phyloP scores from a whole-genome alignment of 37 sponge, comb jelly and placozoan species.

The Bolinopsis microptera region DNA sequence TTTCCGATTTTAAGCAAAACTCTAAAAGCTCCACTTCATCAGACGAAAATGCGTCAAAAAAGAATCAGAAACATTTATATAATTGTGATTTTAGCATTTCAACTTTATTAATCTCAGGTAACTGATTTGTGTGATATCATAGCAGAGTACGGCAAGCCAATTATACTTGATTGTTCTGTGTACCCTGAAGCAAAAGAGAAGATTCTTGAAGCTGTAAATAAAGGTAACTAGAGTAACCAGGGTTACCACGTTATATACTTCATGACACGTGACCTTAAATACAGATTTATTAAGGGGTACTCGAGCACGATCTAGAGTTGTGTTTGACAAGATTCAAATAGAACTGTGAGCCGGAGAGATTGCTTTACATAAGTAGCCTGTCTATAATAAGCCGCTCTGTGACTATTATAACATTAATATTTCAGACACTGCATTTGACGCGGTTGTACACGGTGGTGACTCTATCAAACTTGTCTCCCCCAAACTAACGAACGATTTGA shows the following conservation, averaged over 20 bases:
- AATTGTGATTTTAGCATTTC: too few relatives aligned
- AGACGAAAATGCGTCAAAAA: too few relatives aligned
- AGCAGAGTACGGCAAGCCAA: neutral
- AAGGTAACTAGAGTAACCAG: constrained; percentile 44
- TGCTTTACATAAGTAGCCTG: too few relatives aligned
- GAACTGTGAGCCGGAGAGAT: neutral
- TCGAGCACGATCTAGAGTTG: neutral
- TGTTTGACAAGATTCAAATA: neutral
- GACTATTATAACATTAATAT: too few relatives aligned
- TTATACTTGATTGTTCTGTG: constrained; percentile 25
- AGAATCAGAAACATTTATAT: too few relatives aligned
- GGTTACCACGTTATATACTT: neutral
- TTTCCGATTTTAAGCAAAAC: too few relatives aligned
- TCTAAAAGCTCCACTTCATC: too few relatives aligned
- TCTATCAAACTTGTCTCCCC: constrained; percentile 3
- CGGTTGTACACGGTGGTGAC: neutral
- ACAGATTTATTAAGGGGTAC: too few relatives aligned
- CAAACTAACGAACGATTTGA: neutral
- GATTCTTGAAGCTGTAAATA: constrained; percentile 19
- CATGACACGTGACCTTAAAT: neutral
- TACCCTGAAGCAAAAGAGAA: constrained; percentile 18
- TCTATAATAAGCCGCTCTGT: too few relatives aligned
- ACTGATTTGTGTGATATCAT: constrained; percentile 20
- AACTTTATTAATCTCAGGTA: too few relatives aligned
- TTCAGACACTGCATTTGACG: constrained; percentile 43